Base-by-base conservation (phyloP, 1,140 invertebrate species). In the Diplogasteroides magnus region DNA sequence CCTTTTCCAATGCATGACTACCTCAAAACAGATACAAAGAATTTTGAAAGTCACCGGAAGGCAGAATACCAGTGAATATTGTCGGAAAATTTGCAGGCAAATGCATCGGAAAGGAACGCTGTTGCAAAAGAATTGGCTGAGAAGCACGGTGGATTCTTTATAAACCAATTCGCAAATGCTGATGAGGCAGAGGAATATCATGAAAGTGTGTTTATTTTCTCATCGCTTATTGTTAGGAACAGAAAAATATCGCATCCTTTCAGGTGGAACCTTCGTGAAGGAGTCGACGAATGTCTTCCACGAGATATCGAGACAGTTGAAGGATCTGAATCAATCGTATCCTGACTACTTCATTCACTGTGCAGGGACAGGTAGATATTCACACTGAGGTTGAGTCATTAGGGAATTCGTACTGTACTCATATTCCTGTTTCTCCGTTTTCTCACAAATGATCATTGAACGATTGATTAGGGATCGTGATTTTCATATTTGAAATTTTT, bases 201-300 rank as follows among this genome's bases (percentile, higher is more conserved):
- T 64, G 74, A 76, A 37, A 77, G 74, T 76, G 19, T 31, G 74
- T 56, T 31, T 32, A 29, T 25, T 28, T 61, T 59, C 2, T 64
- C 13, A 1, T 2, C 62, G 2, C 62, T 26, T 19, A 26, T 37
- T n/a, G 29, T 55, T 25, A 55, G 28, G 27, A 19, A 15, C 23
- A 25, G 15, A 67, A n/a, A 3, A 56, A 15, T 65, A 3, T 6
- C 0, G 32, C 23, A 71, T 31, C 2, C 25, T 37, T 74, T 61
- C 28, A 74, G 74, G 67, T 31, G 74, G 71, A 2, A 37, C 67
- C 31, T 66, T 23, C 37, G 15, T 57, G 0, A 28, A 66, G 19
- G 66, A 78, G 29, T 74, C 71, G 1, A 65, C 71, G 26, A 78
- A 78, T 61, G 58, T 78, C 0, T 71, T 81, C 31, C 76, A 78